Evolutionary conservation across 1,140 invertebrate genomes (phyloP).

Genomic region (Drosophila mayri): DNA sequence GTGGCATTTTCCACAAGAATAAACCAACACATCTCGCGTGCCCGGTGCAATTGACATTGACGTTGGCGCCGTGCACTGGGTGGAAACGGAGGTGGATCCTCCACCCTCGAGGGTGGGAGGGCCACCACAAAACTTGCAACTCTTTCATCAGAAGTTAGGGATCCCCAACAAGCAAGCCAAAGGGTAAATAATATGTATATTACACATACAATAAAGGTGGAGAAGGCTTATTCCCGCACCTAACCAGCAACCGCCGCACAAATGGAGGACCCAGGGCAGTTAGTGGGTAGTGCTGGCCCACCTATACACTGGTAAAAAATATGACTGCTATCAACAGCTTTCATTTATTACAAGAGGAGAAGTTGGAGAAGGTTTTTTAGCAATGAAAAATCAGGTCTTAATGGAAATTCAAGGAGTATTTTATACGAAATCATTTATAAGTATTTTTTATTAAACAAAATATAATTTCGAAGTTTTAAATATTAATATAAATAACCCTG

Average conservation of each 20-base stretch:
- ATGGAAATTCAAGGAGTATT: background rate
- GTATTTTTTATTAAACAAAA: too few relatives aligned
- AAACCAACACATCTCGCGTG: constrained; percentile 50
- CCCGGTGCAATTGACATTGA: constrained; percentile 55
- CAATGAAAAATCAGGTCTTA: background rate
- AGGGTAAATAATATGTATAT: constrained; percentile 47
- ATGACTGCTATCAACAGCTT: background rate
- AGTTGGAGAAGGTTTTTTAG: too few relatives aligned
- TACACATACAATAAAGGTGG: constrained; percentile 29
- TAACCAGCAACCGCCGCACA: background rate
- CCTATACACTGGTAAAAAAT: background rate
- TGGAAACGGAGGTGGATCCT: constrained; percentile 12
- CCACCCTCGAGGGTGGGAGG: background rate
- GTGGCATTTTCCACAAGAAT: constrained; percentile 68
- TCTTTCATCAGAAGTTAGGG: constrained; percentile 44
- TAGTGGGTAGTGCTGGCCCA: constrained; percentile 19
- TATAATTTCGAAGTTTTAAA: too few relatives aligned
- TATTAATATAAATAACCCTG: background rate
- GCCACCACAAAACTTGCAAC: constrained; percentile 31
- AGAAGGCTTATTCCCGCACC: constrained; percentile 6
- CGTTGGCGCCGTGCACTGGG: constrained; percentile 26
- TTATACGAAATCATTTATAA: too few relatives aligned
- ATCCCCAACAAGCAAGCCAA: constrained; percentile 23
- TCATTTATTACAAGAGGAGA: background rate
- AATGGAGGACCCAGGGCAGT: constrained; percentile 15